Evolutionary conservation across 2,113 vertebrate species (phyloP), one percentile per base, ranked within the genome.

Genomic region (Dicaeum eximium): DNA sequence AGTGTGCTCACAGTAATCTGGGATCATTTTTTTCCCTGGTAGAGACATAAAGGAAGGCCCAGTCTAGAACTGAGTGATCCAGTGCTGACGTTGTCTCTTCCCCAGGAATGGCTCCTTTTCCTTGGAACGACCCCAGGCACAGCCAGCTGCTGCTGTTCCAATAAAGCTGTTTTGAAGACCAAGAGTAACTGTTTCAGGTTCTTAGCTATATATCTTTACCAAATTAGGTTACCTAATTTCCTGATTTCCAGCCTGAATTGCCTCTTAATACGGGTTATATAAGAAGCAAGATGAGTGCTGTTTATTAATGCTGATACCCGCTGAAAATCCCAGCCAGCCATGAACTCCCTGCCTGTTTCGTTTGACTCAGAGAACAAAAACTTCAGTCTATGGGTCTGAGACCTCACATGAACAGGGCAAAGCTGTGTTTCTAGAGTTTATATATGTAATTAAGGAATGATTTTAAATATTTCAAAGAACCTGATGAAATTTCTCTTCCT

Each of bases 401-500:
- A 19, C 27, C 57, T 42, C 48, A 47, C 18, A 6, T 0, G 1
- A 79, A 18, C 0, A 6, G 65, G 37, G 44, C 42, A 79, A 62
- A 79, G 23, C 25, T 70, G 28, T 72, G 22, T 62, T 93, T 64
- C 27, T 42, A 66, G 45, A 82, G 10, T 62, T 85, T 33, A 61
- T 21, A 14, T 37, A 61, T 69, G 44, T 87, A 88, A 84, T 64
- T 62, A 84, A 81, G 47, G 20, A 69, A 38, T 7, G 4, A 62
- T 85, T 91, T 93, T 69, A 92, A 73, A 27, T 21, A 31, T 58
- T 94, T 79, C 47, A 70, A 56, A 86, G 28, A 88, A 79, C 13
- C 17, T 40, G 31, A 61, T 77, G 42, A 60, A 84, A 90, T 84
- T 40, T 81, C 28, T 62, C 31, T 77, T 61, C 21, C 25, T 88